These are phyloP conservation scores for Rana temporaria DNA, from an alignment of 2,113 vertebrate species.

Conservation along the genomic window DNA sequence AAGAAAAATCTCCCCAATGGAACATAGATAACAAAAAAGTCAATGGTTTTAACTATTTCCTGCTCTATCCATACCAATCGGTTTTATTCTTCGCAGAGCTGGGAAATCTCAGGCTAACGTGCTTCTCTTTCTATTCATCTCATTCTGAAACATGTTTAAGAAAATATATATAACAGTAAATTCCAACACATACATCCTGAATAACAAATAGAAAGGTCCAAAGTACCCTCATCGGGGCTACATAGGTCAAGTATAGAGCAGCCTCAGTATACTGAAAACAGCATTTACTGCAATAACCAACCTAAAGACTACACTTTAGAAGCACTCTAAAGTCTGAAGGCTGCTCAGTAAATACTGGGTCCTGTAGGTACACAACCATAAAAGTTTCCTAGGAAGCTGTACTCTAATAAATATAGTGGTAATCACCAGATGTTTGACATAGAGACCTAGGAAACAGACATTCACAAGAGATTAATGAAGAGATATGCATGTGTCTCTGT, in stretches of 20 bases:
- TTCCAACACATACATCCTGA: conserved; percentile 2
- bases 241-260: conserved; percentile 19
- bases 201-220: conserved; percentile 26
- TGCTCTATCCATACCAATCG: neutral
- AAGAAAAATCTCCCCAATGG: too few relatives aligned
- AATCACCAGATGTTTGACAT: conserved; percentile 25
- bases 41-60: too few relatives aligned
- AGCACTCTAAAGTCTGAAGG: neutral
- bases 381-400: neutral
- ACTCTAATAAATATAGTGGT: conserved; percentile 50
- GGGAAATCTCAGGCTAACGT: conserved; percentile 19
- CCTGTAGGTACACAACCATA: conserved; percentile 1
- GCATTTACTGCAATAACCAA: conserved; percentile 1
- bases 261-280: conserved; percentile 4
- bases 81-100: neutral
- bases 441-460: conserved; percentile 41
- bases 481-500: conserved; percentile 44
- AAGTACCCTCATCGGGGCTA: neutral
- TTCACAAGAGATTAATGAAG: conserved; percentile 46
- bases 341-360: neutral
- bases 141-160: conserved; percentile 3
- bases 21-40: too few relatives aligned
- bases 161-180: conserved; percentile 19
- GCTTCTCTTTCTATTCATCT: conserved; percentile 20
- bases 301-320: conserved; percentile 1